These are phyloP conservation scores for Endomychus coccineus DNA, from an alignment of 2,888 invertebrate species.

Conservation along the genomic window DNA sequence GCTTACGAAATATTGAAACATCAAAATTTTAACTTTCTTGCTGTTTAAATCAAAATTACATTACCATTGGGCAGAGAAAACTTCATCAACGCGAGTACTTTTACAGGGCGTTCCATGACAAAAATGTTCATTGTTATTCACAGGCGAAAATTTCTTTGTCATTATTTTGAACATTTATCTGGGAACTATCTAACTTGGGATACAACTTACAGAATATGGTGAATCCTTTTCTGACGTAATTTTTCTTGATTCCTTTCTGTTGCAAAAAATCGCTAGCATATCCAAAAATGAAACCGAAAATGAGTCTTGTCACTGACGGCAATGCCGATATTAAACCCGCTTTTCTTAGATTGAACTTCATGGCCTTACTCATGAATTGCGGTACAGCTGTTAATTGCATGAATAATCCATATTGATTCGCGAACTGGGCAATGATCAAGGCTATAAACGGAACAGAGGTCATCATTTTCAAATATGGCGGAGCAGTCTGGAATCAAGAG, in stretches of 20 bases:
- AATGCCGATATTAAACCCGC: slow-evolving; percentile 29
- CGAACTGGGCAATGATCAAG: slow-evolving; percentile 24
- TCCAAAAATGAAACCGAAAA: slow-evolving; percentile 28
- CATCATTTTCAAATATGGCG: slow-evolving; percentile 26
- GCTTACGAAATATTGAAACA: too few species aligned
- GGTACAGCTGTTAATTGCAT: slow-evolving; percentile 24
- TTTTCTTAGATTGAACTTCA: slow-evolving; percentile 28
- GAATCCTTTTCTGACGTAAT: slow-evolving; percentile 27
- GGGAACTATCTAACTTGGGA: too few species aligned
- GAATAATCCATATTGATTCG: slow-evolving; percentile 28
- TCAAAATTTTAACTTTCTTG: too few species aligned
- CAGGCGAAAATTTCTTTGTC: too few species aligned
- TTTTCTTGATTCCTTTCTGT: slow-evolving; percentile 20
- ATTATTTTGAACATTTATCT: too few species aligned
- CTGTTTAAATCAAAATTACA: too few species aligned
- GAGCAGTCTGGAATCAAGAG: slow-evolving; percentile 21
- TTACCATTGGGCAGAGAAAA: too few species aligned
- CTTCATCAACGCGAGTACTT: too few species aligned
- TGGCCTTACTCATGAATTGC: slow-evolving; percentile 26
- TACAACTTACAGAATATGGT: slow-evolving; percentile 31
- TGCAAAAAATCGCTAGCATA: slow-evolving; percentile 27
- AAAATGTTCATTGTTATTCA: too few species aligned
- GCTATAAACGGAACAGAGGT: slow-evolving; percentile 25
- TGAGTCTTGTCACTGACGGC: slow-evolving; percentile 28
- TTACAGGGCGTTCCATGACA: too few species aligned